phyloP scores from a whole-genome alignment of 1,140 invertebrate species.

The Eciton burchellii region DNA sequence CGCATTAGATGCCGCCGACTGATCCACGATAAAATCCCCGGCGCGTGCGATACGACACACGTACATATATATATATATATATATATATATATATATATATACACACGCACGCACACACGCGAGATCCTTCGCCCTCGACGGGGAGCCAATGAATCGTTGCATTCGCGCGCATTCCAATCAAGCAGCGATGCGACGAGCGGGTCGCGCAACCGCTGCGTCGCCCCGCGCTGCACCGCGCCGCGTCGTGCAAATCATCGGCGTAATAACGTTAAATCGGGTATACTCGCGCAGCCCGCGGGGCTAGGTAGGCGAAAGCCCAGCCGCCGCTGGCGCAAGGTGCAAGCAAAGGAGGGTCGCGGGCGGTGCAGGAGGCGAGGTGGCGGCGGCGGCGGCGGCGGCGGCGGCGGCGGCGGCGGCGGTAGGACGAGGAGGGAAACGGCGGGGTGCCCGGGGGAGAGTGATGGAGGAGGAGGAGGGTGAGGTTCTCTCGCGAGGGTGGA shows the following conservation, averaged over 20 bases:
- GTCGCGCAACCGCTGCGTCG: constrained; percentile 44
- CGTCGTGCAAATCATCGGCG: constrained; percentile 44
- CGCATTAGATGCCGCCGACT: constrained; percentile 20
- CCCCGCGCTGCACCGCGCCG: constrained; percentile 28
- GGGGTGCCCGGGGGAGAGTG: neutral
- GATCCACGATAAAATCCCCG: constrained; percentile 36
- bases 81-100: no score
- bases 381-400: no score
- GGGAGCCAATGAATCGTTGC: constrained; percentile 37
- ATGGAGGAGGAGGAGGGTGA: constrained; percentile 8
- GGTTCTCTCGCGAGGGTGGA: constrained; percentile 60
- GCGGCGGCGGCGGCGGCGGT: no score
- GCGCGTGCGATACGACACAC: constrained; percentile 10
- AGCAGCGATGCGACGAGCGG: constrained; percentile 10
- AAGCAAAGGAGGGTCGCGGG: constrained; percentile 48
- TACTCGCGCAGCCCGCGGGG: constrained; percentile 59
- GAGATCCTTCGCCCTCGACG: neutral
- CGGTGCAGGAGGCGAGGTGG: constrained; percentile 12
- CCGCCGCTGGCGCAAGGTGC: constrained; percentile 60
- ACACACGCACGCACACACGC: neutral
- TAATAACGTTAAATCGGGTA: constrained; percentile 69
- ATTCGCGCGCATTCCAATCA: constrained; percentile 54
- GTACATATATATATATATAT: no score
- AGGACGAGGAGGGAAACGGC: neutral
- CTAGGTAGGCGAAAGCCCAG: constrained; percentile 45